phyloP scores from a whole-genome alignment of 2,888 invertebrate species.

The Epistrophe eligans region DNA sequence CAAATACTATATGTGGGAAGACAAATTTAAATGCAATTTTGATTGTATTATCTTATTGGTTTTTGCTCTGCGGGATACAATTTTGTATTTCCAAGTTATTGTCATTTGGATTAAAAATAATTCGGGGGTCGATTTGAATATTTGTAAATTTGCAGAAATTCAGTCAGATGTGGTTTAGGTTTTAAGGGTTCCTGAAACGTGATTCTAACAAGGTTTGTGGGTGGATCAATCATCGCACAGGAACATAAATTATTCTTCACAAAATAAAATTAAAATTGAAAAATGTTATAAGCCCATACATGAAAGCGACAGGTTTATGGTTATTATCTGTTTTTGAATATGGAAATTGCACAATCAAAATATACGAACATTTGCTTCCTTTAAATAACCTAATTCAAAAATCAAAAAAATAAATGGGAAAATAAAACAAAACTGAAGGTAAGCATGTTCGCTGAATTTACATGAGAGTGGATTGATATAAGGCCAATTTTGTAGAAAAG shows the following conservation, averaged over 20 bases:
- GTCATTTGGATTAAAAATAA: constrained; percentile 31
- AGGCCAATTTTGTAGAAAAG: too few species aligned
- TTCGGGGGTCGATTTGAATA: constrained; percentile 9
- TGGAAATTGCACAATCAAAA: neutral
- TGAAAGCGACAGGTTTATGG: neutral
- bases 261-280: neutral
- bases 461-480: too few species aligned
- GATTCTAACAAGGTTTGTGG: constrained; percentile 1
- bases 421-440: too few species aligned
- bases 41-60: constrained; percentile 19
- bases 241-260: neutral
- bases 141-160: constrained; percentile 8
- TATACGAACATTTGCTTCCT: too few species aligned
- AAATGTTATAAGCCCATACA: neutral
- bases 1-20: constrained; percentile 9
- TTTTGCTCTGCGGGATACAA: constrained; percentile 19
- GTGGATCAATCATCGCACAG: neutral
- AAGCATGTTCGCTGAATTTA: too few species aligned
- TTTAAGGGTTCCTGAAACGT: neutral
- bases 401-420: too few species aligned
- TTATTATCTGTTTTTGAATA: neutral
- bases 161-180: neutral
- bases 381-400: too few species aligned
- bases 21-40: constrained; percentile 17
- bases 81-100: constrained; percentile 11